Percentiles rank a stretch among this genome's conserved stretches.
Conservation (phyloP, 1,140 invertebrate genomes). For the Temnothorax curvispinosus region DNA sequence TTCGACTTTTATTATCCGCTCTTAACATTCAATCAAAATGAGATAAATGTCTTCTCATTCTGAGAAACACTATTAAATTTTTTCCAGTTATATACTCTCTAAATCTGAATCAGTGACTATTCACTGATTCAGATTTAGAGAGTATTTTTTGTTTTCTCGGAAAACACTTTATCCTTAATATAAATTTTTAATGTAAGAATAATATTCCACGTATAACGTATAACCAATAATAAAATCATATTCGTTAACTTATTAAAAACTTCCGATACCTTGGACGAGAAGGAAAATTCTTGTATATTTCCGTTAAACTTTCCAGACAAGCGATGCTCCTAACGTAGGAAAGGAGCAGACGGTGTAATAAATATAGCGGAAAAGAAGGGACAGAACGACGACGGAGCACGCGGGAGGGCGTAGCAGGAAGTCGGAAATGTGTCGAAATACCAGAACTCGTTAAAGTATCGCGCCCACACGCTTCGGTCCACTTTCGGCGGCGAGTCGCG, state of each 20-base stretch:
- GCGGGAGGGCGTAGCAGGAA: slow-evolving; percentile 11
- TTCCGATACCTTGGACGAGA: not conserved
- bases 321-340: not conserved
- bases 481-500: slow-evolving; percentile 53
- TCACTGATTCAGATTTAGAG: not conserved
- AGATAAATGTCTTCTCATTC: not conserved
- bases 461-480: slow-evolving; percentile 59
- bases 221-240: not conserved
- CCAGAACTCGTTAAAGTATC: slow-evolving; percentile 60
- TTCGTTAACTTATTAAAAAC: not conserved
- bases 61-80: not conserved
- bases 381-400: not conserved
- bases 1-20: not conserved
- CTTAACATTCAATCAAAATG: not conserved
- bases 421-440: slow-evolving; percentile 62
- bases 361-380: slow-evolving; percentile 47
- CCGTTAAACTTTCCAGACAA: not conserved
- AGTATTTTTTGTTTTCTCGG: not conserved
- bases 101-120: not conserved
- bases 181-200: not conserved
- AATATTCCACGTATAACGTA: not conserved
- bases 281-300: not conserved
- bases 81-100: not conserved
- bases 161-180: not conserved
- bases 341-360: not conserved